Conservation (phyloP, 2,113 vertebrate species). For the Serilophus lunatus region DNA sequence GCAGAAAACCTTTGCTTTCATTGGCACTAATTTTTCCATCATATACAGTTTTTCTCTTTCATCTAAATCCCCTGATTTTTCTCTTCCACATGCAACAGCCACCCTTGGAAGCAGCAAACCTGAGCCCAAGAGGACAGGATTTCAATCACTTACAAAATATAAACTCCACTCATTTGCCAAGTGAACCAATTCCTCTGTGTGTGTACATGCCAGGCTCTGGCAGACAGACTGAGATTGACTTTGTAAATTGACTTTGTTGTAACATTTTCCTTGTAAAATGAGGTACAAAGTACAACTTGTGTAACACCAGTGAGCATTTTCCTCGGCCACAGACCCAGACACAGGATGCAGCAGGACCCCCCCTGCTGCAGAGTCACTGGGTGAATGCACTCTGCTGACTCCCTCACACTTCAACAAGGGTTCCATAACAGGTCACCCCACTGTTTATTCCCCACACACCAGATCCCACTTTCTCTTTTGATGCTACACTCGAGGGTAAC, state of each 20-base stretch:
- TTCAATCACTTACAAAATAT: slow-evolving; percentile 20
- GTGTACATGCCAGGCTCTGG: background rate
- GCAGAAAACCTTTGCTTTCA: background rate
- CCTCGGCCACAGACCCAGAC: background rate
- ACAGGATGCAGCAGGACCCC: fast-evolving
- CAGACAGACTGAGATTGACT: background rate
- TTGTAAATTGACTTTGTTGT: slow-evolving; percentile 25
- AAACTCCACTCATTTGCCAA: slow-evolving; percentile 23
- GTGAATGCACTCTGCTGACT: background rate
- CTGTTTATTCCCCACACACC: background rate
- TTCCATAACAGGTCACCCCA: fast-evolving
- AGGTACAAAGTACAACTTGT: background rate
- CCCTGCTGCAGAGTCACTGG: too few species aligned
- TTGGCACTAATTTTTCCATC: background rate
- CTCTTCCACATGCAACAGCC: background rate
- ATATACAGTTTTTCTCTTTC: background rate
- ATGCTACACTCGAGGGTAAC: background rate
- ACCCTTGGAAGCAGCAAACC: background rate
- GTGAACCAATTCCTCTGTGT: slow-evolving; percentile 16
- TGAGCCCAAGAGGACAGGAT: background rate
- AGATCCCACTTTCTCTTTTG: background rate
- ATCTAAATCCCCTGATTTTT: background rate
- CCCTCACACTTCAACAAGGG: background rate
- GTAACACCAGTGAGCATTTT: background rate
- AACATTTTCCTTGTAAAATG: background rate